Evolutionary conservation across 2,797 vertebrate species (phyloP), one percentile per base, ranked within the genome.

Genomic region (Phrynocephalus vlangalii): DNA sequence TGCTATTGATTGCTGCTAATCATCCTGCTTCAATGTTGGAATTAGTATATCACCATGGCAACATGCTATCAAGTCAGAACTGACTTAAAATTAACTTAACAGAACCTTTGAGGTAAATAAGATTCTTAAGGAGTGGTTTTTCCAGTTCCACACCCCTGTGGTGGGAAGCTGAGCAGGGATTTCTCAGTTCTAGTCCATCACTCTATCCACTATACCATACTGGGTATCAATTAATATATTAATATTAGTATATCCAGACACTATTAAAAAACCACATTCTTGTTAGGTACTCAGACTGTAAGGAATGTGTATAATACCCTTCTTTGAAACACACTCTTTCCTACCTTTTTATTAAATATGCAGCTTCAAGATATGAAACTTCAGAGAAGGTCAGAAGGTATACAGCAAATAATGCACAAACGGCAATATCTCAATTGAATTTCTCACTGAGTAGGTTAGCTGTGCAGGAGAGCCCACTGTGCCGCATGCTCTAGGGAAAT

Each of bases 361-460:
- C 38, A 48, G 38, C 30, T 38, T 52, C 9, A 38, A 38, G n/a
- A 82, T 30, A 81, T 75, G 16, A 63, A 28, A 82, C 18, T 73
- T 86, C 56, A 48, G 15, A 22, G 71, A 67, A 87, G 52, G 67
- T 63, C 24, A 71, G 15, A 52, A 83, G 52, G 30, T 5, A 22
- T 38, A 52, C 10, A 68, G n/a, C 63, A 85, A 80, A 68, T 76
- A 84, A 68, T 81, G 22, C 22, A 52, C n/a, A 10, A 56, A 85
- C 38, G n/a, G 75, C 75, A 76, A 67, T 68, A 56, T 87, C 44
- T 85, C 71, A 67, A 71, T 83, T 48, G 9, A 85, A 84, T 6
- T 52, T 91, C 26, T 91, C n/a, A 38, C 5, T 44, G 86, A 80
- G 13, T 18, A 9, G 3, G 60, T 90, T 38, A 6, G 0, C 38